Evolutionary conservation across 2,888 invertebrate species (phyloP), one percentile per base, ranked within the genome.

Genomic region (Sylvicola cinctus): DNA sequence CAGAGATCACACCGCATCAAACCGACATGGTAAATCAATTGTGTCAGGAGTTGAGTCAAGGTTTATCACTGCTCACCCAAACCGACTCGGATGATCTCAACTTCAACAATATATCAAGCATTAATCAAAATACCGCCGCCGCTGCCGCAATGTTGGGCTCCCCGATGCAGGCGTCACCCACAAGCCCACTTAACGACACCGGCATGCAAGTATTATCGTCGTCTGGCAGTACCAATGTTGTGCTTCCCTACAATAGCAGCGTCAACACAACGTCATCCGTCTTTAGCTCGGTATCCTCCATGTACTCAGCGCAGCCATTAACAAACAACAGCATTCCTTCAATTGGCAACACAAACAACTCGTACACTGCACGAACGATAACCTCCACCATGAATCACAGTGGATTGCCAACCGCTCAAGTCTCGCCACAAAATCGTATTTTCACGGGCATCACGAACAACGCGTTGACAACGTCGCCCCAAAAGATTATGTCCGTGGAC

Each of bases 11-110:
- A 31, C 76, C 77, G 4, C 55, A 61, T 32, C 55, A 52, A 27
- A 55, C 52, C 25, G 68, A 70, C 48, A 69, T 72, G 43, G 69
- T 76, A 46, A 62, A 69, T 55, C 69, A 80, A 59, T 72, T 70
- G 63, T 79, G 72, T 62, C 84, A 68, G 63, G 83, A 70, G 57
- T 66, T 75, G 47, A 76, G 68, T 43, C 72, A 68, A 54, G 74
- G 71, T 11, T 59, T 75, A 43, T 70, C 70, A 34, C 63, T 74
- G 45, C 62, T 77, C 36, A 67, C 66, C 16, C 64, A 63, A 46
- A 67, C 68, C 47, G 71, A 67, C 41, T 29, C 40, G 43, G 61
- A 60, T 41, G 61, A 64, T 47, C 58, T 67, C 44, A 66, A 66
- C 42, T 67, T 67, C 44, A 67, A 66, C 46, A 65, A 63, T 40